Evolutionary conservation across 2,888 invertebrate species (phyloP).

Genomic region (Drosophila percnosoma): DNA sequence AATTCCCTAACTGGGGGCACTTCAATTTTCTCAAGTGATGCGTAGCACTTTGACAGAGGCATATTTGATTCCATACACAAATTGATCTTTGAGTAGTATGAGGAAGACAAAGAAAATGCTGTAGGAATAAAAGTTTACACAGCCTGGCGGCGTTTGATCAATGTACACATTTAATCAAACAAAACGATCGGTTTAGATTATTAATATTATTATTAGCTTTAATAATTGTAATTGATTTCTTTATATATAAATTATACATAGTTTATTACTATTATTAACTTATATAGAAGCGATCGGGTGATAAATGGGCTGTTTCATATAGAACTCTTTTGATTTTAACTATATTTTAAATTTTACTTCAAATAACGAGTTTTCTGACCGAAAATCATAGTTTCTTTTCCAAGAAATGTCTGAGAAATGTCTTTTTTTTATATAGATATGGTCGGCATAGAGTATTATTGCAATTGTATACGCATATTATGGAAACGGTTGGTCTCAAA

Average conservation of each 20-base stretch:
- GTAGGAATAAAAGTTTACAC: neutral
- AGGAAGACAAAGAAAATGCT: neutral
- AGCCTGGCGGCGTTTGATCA: neutral
- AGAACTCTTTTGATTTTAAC: too few relatives aligned
- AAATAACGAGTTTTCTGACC: too few relatives aligned
- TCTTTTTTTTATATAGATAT: neutral
- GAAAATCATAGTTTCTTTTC: too few relatives aligned
- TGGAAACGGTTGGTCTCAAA: neutral
- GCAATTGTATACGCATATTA: neutral
- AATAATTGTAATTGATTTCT: too few relatives aligned
- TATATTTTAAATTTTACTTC: too few relatives aligned
- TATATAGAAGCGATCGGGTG: too few relatives aligned
- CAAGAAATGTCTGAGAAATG: too few relatives aligned
- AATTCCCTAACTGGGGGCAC: slow-evolving; percentile 22
- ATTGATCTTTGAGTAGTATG: neutral
- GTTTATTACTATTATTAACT: neutral
- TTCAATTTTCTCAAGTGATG: neutral
- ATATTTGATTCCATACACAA: neutral
- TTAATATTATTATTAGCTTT: neutral
- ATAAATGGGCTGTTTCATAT: too few relatives aligned
- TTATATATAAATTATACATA: too few relatives aligned
- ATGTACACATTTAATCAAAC: neutral
- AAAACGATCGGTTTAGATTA: neutral
- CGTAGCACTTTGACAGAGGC: neutral
- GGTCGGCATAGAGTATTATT: neutral